A percentile compares a stretch with the other conserved stretches of the same genome.
Evolutionary conservation across 2,113 vertebrate species (phyloP).

Genomic region (Indri indri): DNA sequence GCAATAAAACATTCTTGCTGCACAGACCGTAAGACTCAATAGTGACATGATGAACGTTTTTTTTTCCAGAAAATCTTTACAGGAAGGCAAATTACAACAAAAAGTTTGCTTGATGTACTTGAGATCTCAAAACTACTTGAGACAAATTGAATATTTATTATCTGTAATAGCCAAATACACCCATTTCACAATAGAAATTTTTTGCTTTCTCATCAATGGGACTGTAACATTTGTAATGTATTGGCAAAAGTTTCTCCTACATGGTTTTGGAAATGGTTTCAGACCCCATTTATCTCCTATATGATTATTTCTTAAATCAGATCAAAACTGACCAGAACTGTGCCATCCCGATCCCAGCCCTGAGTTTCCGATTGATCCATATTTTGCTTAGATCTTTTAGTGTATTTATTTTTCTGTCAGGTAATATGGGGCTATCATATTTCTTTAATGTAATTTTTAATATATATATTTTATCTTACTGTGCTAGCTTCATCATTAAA

Average conservation of each 20-base stretch:
- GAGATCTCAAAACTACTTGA: background rate
- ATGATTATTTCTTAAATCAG: background rate
- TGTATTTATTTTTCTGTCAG: background rate
- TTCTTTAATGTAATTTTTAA: background rate
- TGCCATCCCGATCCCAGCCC: background rate
- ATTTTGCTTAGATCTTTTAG: background rate
- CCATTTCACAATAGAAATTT: background rate
- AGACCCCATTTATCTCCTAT: background rate
- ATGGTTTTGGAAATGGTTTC: background rate
- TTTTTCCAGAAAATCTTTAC: conserved; percentile 7
- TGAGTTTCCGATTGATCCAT: background rate
- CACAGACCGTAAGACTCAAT: background rate
- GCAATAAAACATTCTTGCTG: background rate
- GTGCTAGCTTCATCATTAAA: background rate
- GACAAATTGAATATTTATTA: background rate
- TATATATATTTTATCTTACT: background rate
- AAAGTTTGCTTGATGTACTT: background rate
- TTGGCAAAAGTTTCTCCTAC: background rate
- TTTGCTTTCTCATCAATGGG: background rate
- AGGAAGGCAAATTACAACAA: background rate
- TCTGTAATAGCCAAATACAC: background rate
- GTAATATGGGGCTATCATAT: background rate
- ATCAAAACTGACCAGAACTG: background rate
- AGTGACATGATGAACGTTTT: background rate
- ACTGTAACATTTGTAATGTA: background rate